Percentiles rank a stretch among this genome's conserved stretches.
phyloP scores from a whole-genome alignment of 2,797 vertebrate genomes.

The Gorsachius magnificus region DNA sequence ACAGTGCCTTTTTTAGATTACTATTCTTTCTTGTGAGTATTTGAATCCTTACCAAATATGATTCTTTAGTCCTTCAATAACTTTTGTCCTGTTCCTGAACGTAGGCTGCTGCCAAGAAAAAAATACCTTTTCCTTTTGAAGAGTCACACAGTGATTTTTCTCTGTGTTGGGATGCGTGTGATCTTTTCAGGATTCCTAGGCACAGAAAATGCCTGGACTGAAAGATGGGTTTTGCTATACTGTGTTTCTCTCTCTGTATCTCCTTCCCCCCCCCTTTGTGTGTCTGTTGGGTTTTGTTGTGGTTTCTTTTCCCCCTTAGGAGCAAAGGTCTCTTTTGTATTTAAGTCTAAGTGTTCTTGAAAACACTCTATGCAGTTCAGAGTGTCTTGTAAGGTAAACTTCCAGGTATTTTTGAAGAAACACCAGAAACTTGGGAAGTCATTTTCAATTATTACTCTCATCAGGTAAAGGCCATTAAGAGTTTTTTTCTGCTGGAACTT shows the following conservation, averaged over 20 bases:
- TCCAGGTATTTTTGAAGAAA: background rate
- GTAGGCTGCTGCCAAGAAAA: background rate
- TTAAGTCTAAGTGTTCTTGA: background rate
- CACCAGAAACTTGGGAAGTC: background rate
- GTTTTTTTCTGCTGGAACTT: background rate
- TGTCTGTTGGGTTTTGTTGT: no score
- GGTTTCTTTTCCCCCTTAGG: no score
- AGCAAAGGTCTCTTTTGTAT: background rate
- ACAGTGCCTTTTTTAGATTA: background rate
- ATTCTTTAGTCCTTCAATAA: background rate
- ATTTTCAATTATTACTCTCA: background rate
- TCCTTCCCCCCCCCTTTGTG: no score
- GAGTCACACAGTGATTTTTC: background rate
- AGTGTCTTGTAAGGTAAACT: background rate
- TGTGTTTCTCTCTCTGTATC: background rate
- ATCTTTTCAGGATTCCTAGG: background rate
- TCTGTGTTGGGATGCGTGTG: background rate
- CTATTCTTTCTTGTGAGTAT: background rate
- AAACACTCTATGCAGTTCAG: background rate
- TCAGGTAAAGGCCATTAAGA: background rate
- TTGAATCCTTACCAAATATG: background rate
- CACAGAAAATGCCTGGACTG: background rate
- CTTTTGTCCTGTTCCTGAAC: background rate
- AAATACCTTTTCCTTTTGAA: background rate
- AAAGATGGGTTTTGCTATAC: background rate